Base-by-base conservation (phyloP, 2,113 vertebrate species). In the Chascanopsetta lugubris region DNA sequence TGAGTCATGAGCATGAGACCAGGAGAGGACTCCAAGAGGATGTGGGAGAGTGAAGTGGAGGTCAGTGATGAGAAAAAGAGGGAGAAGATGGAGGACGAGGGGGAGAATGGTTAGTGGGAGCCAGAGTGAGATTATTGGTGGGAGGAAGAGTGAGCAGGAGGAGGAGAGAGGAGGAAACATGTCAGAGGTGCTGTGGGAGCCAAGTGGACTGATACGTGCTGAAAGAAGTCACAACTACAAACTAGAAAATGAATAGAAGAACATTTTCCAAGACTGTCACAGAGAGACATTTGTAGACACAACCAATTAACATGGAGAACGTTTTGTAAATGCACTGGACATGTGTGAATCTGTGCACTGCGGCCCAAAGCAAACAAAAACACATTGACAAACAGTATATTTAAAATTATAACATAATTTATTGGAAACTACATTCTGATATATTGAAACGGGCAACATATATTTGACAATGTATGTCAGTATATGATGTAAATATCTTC, bases 1-100 rank as follows among this genome's bases (percentile, higher is more conserved):
- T 91, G 90, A 92, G 80, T 92, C 92, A 92, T 70, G 26, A 75
- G 66, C 80, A 79, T 70, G 61, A 84, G 75, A 75, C 72, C 67
- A 42, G 21, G 70, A 56, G 38, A 61, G 68, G 50, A 66, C 21
- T 72, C 80, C 76, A 79, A 59, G 64, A 86, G 78, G 81, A 86
- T 82, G 82, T 84, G 81, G 87, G 83, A 79, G 72, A 66, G 4
- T 40, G 84, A 60, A n/a, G 29, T 26, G 27, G 57, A 32, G 72
- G 48, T 66, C 0, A 6, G 53, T 61, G 73, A 81, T 70, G 72
- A 77, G 85, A 83, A 77, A 79, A 79, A 69, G 50, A 72, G 46
- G 53, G 45, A 32, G 32, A 7, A 11, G 34, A 38, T 38, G n/a
- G 55, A 63, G 22, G 61, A 57, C 38, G 69, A 38, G 47, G 36